Conservation (phyloP, 1,140 invertebrate species). For the Hermatobates lingyangjiaoensis region DNA sequence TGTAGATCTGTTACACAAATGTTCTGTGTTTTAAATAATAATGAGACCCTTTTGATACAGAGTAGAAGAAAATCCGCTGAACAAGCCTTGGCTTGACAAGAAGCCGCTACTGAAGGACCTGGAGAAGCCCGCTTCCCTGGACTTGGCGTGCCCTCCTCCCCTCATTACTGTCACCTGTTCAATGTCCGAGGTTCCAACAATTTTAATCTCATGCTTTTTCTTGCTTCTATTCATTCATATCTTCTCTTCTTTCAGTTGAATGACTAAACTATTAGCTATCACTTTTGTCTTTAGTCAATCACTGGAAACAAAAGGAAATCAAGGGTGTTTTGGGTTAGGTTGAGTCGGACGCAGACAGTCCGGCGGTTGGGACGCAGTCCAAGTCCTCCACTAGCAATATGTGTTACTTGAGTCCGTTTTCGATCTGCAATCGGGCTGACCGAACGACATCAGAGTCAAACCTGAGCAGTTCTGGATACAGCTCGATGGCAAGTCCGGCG, state of each 20-base stretch:
- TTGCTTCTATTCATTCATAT: too few species aligned
- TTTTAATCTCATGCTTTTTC: too few species aligned
- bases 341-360: constrained; percentile 47
- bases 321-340: too few species aligned
- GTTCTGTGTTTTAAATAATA: too few species aligned
- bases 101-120: constrained; percentile 27
- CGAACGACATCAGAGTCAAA: constrained; percentile 58
- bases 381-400: constrained; percentile 26
- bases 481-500: constrained; percentile 58
- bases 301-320: too few species aligned
- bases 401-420: constrained; percentile 55
- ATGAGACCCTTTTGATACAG: too few species aligned
- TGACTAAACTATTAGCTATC: too few species aligned
- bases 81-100: constrained; percentile 3
- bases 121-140: constrained; percentile 39
- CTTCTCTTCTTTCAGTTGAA: too few species aligned
- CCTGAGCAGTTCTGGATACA: constrained; percentile 61
- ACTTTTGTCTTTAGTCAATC: too few species aligned
- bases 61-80: too few species aligned
- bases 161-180: constrained; percentile 54
- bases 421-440: constrained; percentile 42
- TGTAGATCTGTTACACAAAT: too few species aligned
- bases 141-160: constrained; percentile 41
- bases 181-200: constrained; percentile 48
- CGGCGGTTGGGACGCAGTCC: background rate